These are phyloP conservation scores for Chamaetylas fuelleborni DNA, from an alignment of 2,113 vertebrate genomes.

Conservation along the genomic window DNA sequence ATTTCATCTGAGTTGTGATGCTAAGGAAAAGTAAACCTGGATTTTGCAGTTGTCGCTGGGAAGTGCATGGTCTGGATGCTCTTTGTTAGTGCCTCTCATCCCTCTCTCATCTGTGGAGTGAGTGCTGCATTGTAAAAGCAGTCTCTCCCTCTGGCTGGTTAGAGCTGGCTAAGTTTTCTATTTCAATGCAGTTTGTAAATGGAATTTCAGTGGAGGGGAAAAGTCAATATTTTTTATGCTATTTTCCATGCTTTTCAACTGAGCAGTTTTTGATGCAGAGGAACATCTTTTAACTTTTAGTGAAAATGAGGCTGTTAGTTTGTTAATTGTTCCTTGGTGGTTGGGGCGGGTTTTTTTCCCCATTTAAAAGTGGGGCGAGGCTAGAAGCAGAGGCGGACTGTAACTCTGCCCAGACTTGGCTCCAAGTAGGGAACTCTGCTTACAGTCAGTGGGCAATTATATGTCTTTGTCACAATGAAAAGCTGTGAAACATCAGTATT, in stretches of 20 bases:
- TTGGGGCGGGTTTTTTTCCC: background rate
- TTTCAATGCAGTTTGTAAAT: background rate
- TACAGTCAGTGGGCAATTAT: background rate
- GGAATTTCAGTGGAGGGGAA: constrained; percentile 4
- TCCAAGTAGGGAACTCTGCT: background rate
- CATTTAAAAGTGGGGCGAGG: constrained; percentile 20
- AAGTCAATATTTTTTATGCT: constrained; percentile 35
- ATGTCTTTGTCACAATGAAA: constrained; percentile 1
- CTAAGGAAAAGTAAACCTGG: background rate
- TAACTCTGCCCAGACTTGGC: constrained; percentile 14
- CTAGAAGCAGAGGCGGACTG: background rate
- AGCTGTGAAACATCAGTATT: constrained; percentile 34
- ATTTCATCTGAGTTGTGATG: background rate
- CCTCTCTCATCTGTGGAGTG: background rate
- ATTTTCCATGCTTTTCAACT: constrained; percentile 33
- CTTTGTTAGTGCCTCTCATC: background rate
- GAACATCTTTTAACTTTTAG: constrained; percentile 44
- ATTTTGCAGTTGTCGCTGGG: background rate
- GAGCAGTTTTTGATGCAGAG: constrained; percentile 5
- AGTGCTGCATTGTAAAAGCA: background rate
- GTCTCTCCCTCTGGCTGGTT: background rate
- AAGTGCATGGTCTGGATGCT: background rate
- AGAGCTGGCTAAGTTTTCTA: background rate
- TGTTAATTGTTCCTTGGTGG: constrained; percentile 58
- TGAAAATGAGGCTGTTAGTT: constrained; percentile 46